Conservation (phyloP, 23 tunicate species). For the Trididemnum clinides region DNA sequence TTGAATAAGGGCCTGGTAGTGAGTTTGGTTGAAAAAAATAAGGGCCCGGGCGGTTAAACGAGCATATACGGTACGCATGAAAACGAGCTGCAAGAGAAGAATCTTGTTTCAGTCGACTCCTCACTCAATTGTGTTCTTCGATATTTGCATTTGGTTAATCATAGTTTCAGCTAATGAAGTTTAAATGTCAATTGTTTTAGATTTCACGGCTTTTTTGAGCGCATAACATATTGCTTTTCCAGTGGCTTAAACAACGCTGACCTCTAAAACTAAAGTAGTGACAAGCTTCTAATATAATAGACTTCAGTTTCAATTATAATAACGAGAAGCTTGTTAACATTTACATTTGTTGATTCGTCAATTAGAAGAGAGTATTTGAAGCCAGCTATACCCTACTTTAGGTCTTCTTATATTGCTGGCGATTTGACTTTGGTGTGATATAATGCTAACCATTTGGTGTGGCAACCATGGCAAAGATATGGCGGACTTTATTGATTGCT, state of each 20-base stretch:
- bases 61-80: background rate
- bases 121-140: background rate
- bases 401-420: background rate
- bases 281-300: background rate
- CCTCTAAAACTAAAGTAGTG: background rate
- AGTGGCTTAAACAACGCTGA: background rate
- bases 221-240: background rate
- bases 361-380: slow-evolving; percentile 12
- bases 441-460: background rate
- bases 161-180: background rate
- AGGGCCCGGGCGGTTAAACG: too few species aligned
- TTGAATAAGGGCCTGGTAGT: too few species aligned
- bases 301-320: background rate
- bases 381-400: background rate
- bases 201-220: slow-evolving; percentile 15
- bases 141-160: background rate
- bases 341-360: too few species aligned
- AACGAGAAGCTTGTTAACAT: background rate
- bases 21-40: too few species aligned
- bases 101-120: slow-evolving; percentile 2
- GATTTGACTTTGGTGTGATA: background rate
- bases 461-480: slow-evolving; percentile 6
- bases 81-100: background rate
- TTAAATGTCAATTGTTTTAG: background rate
- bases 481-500: background rate